Conservation (phyloP, 2,888 invertebrate genomes). For the Notocelia uddmanniana region DNA sequence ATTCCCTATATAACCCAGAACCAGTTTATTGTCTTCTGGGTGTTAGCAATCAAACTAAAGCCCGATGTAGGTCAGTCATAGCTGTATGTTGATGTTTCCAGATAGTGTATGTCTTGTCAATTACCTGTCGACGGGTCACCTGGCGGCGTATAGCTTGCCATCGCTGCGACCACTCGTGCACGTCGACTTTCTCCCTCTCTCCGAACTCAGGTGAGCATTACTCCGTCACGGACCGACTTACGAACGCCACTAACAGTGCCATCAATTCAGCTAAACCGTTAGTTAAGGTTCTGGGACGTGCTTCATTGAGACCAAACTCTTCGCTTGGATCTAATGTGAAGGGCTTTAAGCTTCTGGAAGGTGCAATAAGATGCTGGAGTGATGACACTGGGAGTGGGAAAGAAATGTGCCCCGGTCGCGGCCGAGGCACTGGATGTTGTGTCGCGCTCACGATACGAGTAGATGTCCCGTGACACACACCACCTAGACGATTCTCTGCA, state of each 20-base stretch:
- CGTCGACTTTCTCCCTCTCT: constrained; percentile 96
- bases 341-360: neutral
- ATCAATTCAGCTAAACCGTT: constrained; percentile 8
- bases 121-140: constrained; percentile 97
- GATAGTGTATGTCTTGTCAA: constrained; percentile 97
- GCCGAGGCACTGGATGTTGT: constrained; percentile 35
- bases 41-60: neutral
- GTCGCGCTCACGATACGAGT: constrained; percentile 55
- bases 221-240: constrained; percentile 17
- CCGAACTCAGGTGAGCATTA: constrained; percentile 93
- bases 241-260: constrained; percentile 13
- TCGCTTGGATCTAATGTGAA: neutral
- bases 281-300: neutral
- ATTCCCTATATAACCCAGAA: too few relatives aligned
- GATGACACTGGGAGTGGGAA: constrained; percentile 10
- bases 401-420: constrained; percentile 10
- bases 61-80: neutral
- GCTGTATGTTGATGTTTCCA: constrained; percentile 70
- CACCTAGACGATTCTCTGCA: constrained; percentile 75
- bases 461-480: constrained; percentile 63
- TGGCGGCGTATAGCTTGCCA: constrained; percentile 97
- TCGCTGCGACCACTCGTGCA: constrained; percentile 97
- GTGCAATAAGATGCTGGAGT: neutral
- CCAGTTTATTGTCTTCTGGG: too few relatives aligned
- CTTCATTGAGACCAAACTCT: neutral